Evolutionary conservation across 2,888 invertebrate genomes (phyloP).

Genomic region (Thera obeliscata): DNA sequence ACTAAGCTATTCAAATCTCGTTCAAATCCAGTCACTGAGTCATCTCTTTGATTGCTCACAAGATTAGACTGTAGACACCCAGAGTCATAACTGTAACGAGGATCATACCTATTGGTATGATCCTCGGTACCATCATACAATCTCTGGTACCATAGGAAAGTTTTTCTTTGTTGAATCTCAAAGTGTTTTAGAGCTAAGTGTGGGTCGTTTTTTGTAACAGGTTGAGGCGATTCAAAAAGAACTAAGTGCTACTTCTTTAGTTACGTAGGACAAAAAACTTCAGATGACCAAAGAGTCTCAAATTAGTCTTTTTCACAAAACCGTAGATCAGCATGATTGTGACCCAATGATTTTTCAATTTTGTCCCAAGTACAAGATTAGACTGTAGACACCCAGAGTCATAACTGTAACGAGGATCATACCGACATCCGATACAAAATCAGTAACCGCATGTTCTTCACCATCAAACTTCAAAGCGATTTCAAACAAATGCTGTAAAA

Average conservation of each 20-base stretch:
- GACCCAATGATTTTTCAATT: too few relatives aligned
- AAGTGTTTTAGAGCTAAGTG: slow-evolving; percentile 20
- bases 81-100: slow-evolving; percentile 18
- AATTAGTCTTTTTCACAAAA: too few relatives aligned
- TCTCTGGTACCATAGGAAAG: too few relatives aligned
- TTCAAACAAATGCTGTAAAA: slow-evolving; percentile 61
- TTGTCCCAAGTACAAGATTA: neutral
- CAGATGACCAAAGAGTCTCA: too few relatives aligned
- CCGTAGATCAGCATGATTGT: too few relatives aligned
- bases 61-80: slow-evolving; percentile 14
- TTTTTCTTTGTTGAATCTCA: slow-evolving; percentile 29
- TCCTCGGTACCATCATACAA: too few relatives aligned
- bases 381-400: slow-evolving; percentile 11
- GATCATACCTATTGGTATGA: too few relatives aligned
- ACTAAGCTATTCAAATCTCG: neutral
- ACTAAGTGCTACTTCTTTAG: neutral
- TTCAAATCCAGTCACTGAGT: slow-evolving; percentile 7
- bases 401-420: slow-evolving; percentile 21
- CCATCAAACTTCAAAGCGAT: slow-evolving; percentile 61
- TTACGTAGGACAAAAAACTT: neutral
- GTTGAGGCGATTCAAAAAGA: neutral
- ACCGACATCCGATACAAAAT: slow-evolving; percentile 17
- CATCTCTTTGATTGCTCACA: slow-evolving; percentile 14
- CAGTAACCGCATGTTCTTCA: slow-evolving; percentile 20
- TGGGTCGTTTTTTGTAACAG: slow-evolving; percentile 1